A percentile compares a stretch with the other conserved stretches of the same genome.
These are phyloP conservation scores for Lytechinus variegatus DNA, from an alignment of 35 echinoderm and acorn worm genomes.

Conservation along the genomic window DNA sequence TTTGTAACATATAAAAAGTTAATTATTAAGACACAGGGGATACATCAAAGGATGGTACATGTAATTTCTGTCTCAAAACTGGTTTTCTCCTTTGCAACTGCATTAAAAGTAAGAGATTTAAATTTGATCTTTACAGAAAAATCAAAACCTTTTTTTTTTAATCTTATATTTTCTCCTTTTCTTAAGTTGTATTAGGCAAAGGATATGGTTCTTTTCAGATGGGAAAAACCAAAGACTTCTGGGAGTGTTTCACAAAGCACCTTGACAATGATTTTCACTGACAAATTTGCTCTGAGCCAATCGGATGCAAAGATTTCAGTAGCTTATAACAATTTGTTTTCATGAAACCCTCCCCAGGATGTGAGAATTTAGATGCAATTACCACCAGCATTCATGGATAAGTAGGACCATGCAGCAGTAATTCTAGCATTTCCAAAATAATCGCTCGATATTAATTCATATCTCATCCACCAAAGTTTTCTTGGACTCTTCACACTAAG, in stretches of 20 bases:
- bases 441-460: background rate
- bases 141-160: background rate
- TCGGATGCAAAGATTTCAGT: no score
- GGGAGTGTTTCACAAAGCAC: background rate
- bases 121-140: background rate
- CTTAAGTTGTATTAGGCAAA: background rate
- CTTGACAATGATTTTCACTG: no score
- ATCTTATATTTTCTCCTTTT: background rate
- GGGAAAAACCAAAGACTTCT: background rate
- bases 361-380: conserved; percentile 39
- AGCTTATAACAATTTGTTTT: no score
- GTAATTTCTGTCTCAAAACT: no score
- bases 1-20: no score
- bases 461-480: background rate
- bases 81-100: no score
- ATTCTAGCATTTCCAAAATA: background rate
- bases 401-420: background rate
- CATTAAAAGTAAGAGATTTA: no score
- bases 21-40: no score
- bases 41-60: no score
- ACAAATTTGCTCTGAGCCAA: no score
- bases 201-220: background rate
- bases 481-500: no score
- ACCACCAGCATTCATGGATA: background rate
- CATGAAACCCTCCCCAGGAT: background rate